Evolutionary conservation across 2,113 vertebrate genomes (phyloP), one percentile per base, ranked within the genome.

Genomic region (Poicephalus gulielmi): DNA sequence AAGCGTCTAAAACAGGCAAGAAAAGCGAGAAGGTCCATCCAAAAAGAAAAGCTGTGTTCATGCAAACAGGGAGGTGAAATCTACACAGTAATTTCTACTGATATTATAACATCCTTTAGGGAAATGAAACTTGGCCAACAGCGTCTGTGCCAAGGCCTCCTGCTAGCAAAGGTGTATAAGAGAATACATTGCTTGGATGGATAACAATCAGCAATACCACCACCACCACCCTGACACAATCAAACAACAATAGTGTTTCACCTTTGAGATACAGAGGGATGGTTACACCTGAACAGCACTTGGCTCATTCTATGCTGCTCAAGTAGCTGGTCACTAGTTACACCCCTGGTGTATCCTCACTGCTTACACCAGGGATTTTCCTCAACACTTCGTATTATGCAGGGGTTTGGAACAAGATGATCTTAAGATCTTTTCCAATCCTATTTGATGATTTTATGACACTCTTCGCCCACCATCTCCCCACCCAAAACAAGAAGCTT

Each of bases 271-370:
- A 23, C 30, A 59, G 24, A 57, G 50, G 55, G 50, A 59, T 10
- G 10, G 19, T 25, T 10, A n/a, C 13, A 76, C 25, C 46, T 23
- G 37, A 86, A 19, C 22, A 82, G 41, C 35, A 22, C 31, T 41
- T 33, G 49, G n/a, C 15, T 16, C 31, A 17, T 25, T 41, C 39
- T 53, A 7, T 1, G 14, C 62, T 39, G 27, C 50, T 11, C 1
- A 0, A 25, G 50, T 2, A 68, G 13, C 49, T 1, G 13, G 2
- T 31, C 10, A 13, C 14, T 13, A 2, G 24, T 19, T 44, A 73
- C 15, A 5, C 44, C 70, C 24, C 53, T 47, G 44, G 15, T 23
- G 9, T 7, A 17, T 7, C n/a, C 66, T 84, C 64, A 39, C 17
- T 41, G 39, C 76, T 59, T 33, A 71, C 19, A 44, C 4, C 59